Evolutionary conservation across 1,140 invertebrate species (phyloP).

Genomic region (Phortica variegata): DNA sequence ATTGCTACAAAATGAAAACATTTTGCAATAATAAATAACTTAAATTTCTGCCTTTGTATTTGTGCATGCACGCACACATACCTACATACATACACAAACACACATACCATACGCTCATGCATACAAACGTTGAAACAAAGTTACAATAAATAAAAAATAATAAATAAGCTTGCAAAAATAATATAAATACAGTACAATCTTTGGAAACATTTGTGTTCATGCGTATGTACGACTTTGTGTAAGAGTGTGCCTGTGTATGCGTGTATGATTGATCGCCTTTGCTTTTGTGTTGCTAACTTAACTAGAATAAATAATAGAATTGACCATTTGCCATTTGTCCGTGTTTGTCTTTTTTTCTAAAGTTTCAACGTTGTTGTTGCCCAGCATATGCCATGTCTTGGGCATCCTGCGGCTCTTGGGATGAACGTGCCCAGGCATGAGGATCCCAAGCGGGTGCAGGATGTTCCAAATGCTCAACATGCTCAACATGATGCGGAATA

Average conservation of each 20-base stretch:
- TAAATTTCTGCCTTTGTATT: slow-evolving; percentile 15
- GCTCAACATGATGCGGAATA: slow-evolving; percentile 40
- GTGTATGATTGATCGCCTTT: no score
- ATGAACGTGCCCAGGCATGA: slow-evolving; percentile 51
- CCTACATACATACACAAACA: not conserved
- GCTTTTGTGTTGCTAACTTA: slow-evolving; percentile 40
- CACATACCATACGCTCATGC: no score
- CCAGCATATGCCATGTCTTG: slow-evolving; percentile 69
- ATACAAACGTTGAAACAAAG: no score
- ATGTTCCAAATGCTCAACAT: slow-evolving; percentile 51
- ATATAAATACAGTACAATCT: no score
- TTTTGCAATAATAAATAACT: slow-evolving; percentile 37
- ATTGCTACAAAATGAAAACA: slow-evolving; percentile 16
- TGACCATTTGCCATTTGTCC: slow-evolving; percentile 21
- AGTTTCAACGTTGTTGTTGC: slow-evolving; percentile 54
- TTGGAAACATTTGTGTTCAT: not conserved
- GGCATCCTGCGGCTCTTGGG: slow-evolving; percentile 58
- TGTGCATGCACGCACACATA: no score
- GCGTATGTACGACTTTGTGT: no score
- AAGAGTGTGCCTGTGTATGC: no score
- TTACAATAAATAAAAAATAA: no score
- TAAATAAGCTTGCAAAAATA: no score
- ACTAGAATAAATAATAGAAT: slow-evolving; percentile 39
- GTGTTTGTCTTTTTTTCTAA: not conserved
- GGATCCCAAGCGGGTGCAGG: slow-evolving; percentile 65